Percentiles rank a stretch among this genome's conserved stretches.
These are phyloP conservation scores for Sturnus vulgaris DNA, from an alignment of 2,113 vertebrate species.

Conservation along the genomic window DNA sequence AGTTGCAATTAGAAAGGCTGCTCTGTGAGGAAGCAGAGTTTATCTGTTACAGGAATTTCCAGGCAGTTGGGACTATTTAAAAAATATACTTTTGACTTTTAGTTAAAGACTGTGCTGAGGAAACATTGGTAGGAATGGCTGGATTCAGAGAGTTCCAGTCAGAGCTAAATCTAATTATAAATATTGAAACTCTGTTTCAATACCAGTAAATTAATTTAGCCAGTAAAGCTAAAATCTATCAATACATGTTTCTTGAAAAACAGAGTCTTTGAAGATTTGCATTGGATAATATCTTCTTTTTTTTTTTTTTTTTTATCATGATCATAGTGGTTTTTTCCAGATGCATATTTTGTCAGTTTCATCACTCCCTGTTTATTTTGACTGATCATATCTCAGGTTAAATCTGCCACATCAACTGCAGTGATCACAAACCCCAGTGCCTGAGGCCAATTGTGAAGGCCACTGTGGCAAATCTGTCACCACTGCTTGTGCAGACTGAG, in stretches of 20 bases:
- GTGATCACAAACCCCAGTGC: not conserved
- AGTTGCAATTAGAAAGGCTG: not conserved
- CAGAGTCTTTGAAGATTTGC: not conserved
- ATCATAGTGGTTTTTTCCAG: not conserved
- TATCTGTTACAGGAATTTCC: not conserved
- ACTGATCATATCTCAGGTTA: not conserved
- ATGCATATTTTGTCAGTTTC: not conserved
- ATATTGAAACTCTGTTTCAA: not conserved
- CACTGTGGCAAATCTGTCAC: not conserved
- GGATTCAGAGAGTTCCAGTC: not conserved
- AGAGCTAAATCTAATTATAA: not conserved
- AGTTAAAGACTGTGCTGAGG: not conserved
- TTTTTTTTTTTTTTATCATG: not conserved
- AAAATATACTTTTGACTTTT: not conserved
- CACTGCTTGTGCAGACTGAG: not conserved
- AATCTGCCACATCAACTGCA: not conserved
- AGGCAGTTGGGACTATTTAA: not conserved
- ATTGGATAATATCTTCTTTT: not conserved
- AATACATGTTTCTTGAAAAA: not conserved
- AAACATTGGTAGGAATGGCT: not conserved
- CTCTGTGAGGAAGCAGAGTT: not conserved
- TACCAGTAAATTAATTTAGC: not conserved
- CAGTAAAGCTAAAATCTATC: not conserved
- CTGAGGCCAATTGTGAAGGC: not conserved
- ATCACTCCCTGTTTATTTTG: conserved; percentile 11